Evolutionary conservation across 2,113 vertebrate species (phyloP), one percentile per base, ranked within the genome.

Genomic region (Dipodomys ordii): DNA sequence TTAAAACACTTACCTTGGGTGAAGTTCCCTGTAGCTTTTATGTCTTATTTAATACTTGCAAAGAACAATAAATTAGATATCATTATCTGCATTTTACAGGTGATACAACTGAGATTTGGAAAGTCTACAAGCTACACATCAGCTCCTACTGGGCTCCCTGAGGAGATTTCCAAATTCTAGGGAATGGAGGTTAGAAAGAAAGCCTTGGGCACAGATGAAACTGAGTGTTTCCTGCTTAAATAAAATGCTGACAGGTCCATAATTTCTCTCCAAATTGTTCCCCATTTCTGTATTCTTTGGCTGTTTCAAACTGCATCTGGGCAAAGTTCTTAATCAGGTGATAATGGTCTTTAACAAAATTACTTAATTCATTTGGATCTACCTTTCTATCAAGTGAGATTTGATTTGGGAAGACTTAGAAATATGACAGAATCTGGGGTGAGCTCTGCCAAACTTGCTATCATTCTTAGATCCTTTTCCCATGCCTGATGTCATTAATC

Each of bases 311-410:
- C 78, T 67, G 32, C 90, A 87, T 93, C 69, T 89, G 90, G 95
- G 90, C 95, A 90, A 97, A 93, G 69, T 32, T 91, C 94, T 95
- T 95, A 95, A 92, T 91, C 95, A 97, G 49, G 84, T 95, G 87
- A 90, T 91, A 93, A 96, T 92, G 78, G 93, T 85, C 73, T 94
- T 90, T 88, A 84, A 79, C 65, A 87, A 82, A 82, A 87, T 95
- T 91, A 69, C 88, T 93, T 94, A 83, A 73, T 90, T 44, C 87
- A 6, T 49, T 79, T 32, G 44, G 77, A 67, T 73, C 69, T 95
- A 84, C 62, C 19, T 88, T 93, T 94, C 89, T 90, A 94, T 96
- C 94, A 87, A 91, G 60, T 71, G 49, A 85, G 53, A 19, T 92
- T 89, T n/a, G 83, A 64, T 95, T 81, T 79, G 69, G 87, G 84